These are phyloP conservation scores for Clamator glandarius DNA, from an alignment of 2,797 vertebrate species.

Conservation along the genomic window DNA sequence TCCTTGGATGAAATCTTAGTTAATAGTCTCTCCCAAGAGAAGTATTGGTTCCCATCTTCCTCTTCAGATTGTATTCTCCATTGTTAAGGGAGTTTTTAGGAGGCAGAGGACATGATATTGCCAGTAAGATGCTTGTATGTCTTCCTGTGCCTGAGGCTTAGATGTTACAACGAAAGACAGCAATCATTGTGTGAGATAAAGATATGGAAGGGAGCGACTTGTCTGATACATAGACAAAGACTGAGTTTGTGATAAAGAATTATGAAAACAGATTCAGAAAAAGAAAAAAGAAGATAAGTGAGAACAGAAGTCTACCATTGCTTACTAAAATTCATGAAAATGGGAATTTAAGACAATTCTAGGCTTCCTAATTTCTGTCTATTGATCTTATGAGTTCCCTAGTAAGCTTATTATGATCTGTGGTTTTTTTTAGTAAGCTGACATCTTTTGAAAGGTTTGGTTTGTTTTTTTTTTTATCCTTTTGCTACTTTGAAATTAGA, in stretches of 20 bases:
- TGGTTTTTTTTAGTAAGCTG: background rate
- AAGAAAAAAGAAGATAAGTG: background rate
- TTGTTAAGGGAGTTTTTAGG: background rate
- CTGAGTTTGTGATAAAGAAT: background rate
- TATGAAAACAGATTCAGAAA: background rate
- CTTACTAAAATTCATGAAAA: background rate
- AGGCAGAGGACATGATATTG: background rate
- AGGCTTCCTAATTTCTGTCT: background rate
- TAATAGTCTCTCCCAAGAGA: background rate
- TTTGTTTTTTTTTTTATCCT: background rate
- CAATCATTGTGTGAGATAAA: accelerated
- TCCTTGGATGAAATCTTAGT: background rate
- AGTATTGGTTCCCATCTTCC: background rate
- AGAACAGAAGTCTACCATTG: background rate
- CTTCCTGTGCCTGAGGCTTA: background rate
- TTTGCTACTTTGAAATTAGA: background rate
- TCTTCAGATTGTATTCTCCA: background rate
- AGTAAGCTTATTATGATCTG: background rate
- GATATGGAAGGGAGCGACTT: background rate
- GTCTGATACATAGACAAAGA: background rate
- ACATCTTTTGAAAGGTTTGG: background rate
- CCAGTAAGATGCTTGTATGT: background rate
- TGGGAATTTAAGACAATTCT: background rate
- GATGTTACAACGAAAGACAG: background rate
- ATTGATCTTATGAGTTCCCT: background rate